Percentiles rank a stretch among this genome's conserved stretches.
Conservation (phyloP, 2,113 vertebrate genomes). For the Cranoglanis bouderius region DNA sequence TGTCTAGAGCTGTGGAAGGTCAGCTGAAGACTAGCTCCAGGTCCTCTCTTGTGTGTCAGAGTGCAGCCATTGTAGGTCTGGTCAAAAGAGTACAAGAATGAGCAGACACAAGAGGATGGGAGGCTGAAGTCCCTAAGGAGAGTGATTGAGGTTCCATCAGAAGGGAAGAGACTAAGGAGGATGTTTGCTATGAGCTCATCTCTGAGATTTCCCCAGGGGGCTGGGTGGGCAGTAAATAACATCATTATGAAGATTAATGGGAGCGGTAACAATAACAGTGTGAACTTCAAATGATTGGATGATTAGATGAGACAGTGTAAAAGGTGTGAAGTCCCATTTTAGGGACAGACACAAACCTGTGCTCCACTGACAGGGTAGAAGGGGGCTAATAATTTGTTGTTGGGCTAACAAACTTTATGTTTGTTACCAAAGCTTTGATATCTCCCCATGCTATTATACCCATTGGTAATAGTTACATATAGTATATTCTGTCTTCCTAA, state of each 20-base stretch:
- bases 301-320: too few species aligned
- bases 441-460: background rate
- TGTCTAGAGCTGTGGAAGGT: background rate
- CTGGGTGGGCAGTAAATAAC: background rate
- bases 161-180: background rate
- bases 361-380: background rate
- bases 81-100: background rate
- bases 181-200: background rate
- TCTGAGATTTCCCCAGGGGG: background rate
- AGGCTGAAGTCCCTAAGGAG: background rate
- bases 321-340: background rate
- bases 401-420: background rate
- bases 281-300: background rate
- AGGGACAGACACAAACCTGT: background rate
- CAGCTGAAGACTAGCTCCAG: background rate
- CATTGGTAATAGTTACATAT: background rate
- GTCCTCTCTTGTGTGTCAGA: background rate
- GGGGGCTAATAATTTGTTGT: background rate
- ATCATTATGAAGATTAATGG: background rate
- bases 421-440: background rate
- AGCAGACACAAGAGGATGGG: background rate
- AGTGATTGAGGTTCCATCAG: background rate
- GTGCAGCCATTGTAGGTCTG: background rate
- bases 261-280: background rate
- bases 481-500: background rate